A percentile compares a stretch with the other conserved stretches of the same genome.
phyloP scores from a whole-genome alignment of 2,888 invertebrate species.

The Acleris holmiana region DNA sequence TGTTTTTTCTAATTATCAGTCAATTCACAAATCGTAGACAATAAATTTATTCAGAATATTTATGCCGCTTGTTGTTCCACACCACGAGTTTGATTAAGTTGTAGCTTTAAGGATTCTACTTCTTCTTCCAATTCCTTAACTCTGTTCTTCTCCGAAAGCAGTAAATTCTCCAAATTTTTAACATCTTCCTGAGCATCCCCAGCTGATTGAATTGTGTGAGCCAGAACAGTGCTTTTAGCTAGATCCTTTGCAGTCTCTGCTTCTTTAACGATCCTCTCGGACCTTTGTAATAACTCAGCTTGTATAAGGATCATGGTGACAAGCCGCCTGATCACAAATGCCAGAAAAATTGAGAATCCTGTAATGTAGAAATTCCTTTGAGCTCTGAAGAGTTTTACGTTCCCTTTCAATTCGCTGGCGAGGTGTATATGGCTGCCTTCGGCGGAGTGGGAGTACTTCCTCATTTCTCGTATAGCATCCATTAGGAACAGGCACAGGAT shows the following conservation, averaged over 20 bases:
- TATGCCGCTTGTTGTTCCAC: constrained; percentile 52
- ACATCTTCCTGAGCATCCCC: constrained; percentile 49
- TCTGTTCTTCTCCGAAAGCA: constrained; percentile 54
- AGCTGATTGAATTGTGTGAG: constrained; percentile 50
- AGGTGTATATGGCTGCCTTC: constrained; percentile 73
- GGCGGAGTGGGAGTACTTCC: constrained; percentile 85
- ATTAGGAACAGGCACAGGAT: constrained; percentile 87
- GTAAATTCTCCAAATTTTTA: constrained; percentile 51
- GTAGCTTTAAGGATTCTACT: constrained; percentile 57
- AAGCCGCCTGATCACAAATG: constrained; percentile 87
- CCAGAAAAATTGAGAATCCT: constrained; percentile 89
- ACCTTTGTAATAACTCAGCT: constrained; percentile 85
- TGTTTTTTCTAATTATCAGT: neutral
- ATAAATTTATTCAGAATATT: constrained; percentile 16
- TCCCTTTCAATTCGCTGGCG: constrained; percentile 86
- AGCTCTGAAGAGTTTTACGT: constrained; percentile 89
- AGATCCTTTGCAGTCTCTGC: constrained; percentile 85
- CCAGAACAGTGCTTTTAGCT: constrained; percentile 63
- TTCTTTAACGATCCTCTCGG: constrained; percentile 87
- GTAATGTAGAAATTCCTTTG: constrained; percentile 93
- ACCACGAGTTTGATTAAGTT: constrained; percentile 53
- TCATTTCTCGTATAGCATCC: constrained; percentile 89
- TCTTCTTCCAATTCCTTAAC: constrained; percentile 57
- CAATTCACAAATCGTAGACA: constrained; percentile 12
- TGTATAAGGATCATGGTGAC: constrained; percentile 86